A percentile compares a stretch with the other conserved stretches of the same genome.
phyloP scores from a whole-genome alignment of 2,797 vertebrate species.

The Poeciliopsis gracilis region DNA sequence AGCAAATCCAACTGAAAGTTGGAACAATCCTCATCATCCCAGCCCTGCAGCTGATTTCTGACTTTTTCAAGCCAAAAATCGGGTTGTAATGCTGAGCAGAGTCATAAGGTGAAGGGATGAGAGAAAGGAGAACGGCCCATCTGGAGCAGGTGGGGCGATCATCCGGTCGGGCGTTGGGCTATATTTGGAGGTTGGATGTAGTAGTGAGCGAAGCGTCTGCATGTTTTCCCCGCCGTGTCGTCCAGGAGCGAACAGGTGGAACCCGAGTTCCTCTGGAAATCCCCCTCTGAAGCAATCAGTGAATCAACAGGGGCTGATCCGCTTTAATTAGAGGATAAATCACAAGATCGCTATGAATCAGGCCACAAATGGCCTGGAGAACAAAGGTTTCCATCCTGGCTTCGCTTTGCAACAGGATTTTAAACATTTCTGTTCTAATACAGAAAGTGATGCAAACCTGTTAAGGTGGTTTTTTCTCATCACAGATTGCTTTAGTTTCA shows the following conservation, averaged over 20 bases:
- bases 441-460: background rate
- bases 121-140: background rate
- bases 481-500: background rate
- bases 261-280: slow-evolving; percentile 64
- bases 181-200: slow-evolving; percentile 34
- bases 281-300: slow-evolving; percentile 47
- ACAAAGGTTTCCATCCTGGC: background rate
- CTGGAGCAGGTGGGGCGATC: slow-evolving; percentile 14
- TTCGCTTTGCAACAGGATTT: background rate
- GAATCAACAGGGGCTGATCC: slow-evolving; percentile 14
- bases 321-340: slow-evolving; percentile 1
- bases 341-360: background rate
- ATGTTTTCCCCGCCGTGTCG: slow-evolving; percentile 56
- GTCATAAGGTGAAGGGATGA: background rate
- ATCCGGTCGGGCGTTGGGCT: slow-evolving; percentile 14
- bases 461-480: background rate
- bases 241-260: slow-evolving; percentile 71
- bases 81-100: background rate
- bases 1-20: background rate
- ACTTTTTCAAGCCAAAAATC: background rate
- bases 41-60: background rate
- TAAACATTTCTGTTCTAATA: no score
- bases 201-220: slow-evolving; percentile 41
- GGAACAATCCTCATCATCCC: background rate
- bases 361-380: background rate